These are phyloP conservation scores for Polypedilum vanderplanki DNA, from an alignment of 1,140 invertebrate genomes.

Conservation along the genomic window DNA sequence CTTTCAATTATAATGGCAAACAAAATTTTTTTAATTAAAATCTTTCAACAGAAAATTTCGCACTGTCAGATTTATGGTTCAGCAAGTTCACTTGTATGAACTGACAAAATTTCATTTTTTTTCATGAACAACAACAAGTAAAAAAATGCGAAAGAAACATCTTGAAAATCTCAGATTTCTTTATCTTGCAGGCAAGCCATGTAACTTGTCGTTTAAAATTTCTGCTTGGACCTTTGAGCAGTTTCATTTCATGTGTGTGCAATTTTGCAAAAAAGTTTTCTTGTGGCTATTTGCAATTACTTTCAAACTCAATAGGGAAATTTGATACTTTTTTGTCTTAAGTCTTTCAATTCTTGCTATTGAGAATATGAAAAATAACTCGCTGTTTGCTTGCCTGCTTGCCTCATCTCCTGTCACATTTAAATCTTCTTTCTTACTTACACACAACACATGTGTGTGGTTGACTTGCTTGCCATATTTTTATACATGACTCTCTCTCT, in stretches of 20 bases:
- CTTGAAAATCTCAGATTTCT: constrained; percentile 26
- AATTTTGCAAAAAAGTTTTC: too few relatives aligned
- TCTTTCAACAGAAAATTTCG: not conserved
- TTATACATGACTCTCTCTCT: not conserved
- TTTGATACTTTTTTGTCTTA: constrained; percentile 25
- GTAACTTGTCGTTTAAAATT: constrained; percentile 4
- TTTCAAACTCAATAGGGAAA: not conserved
- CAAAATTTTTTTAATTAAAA: constrained; percentile 22
- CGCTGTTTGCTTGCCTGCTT: not conserved
- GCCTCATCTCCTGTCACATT: constrained; percentile 4
- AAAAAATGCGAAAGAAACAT: constrained; percentile 22
- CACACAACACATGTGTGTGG: not conserved
- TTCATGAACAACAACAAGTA: not conserved
- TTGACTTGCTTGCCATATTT: not conserved
- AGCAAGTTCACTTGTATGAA: not conserved
- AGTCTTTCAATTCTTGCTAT: not conserved
- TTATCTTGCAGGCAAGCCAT: not conserved
- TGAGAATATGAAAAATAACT: not conserved
- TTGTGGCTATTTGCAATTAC: too few relatives aligned
- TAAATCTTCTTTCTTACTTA: not conserved
- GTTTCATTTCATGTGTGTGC: too few relatives aligned
- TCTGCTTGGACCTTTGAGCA: not conserved
- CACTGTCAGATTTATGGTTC: constrained; percentile 26
- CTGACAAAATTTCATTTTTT: too few relatives aligned
- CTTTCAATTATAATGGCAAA: constrained; percentile 7